A percentile compares a stretch with the other conserved stretches of the same genome.
Evolutionary conservation across 2,888 invertebrate genomes (phyloP).

Genomic region (Ctena decussata): DNA sequence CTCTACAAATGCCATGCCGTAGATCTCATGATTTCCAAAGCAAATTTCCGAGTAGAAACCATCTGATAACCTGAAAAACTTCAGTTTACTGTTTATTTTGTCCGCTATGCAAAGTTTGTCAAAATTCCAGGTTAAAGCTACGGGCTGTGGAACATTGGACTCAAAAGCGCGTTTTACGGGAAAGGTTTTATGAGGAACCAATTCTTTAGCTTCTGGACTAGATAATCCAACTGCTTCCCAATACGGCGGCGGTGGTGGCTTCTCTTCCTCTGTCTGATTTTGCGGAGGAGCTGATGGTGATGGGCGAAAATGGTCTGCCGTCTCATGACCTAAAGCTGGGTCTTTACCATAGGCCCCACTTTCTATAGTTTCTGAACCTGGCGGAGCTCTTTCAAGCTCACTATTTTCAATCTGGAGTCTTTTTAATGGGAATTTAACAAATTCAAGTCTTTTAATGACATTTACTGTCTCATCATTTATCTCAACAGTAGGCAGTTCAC

Average conservation of each 20-base stretch:
- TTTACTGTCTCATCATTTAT: too few relatives aligned
- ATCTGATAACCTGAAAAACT: conserved; percentile 36
- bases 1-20: conserved; percentile 53
- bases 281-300: conserved; percentile 30
- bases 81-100: conserved; percentile 43
- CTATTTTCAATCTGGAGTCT: too few relatives aligned
- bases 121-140: conserved; percentile 45
- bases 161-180: conserved; percentile 25
- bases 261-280: conserved; percentile 36
- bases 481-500: too few relatives aligned
- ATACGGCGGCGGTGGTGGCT: conserved; percentile 64
- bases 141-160: conserved; percentile 27
- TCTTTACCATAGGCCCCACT: too few relatives aligned
- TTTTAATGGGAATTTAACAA: too few relatives aligned
- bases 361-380: too few relatives aligned
- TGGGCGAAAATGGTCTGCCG: too few relatives aligned
- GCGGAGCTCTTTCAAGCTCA: too few relatives aligned
- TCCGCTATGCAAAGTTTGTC: conserved; percentile 50
- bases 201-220: conserved; percentile 33
- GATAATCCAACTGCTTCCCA: conserved; percentile 62
- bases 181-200: conserved; percentile 44
- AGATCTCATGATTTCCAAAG: conserved; percentile 35
- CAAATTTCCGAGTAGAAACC: conserved; percentile 31
- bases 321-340: too few relatives aligned
- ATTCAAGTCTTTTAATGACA: too few relatives aligned